Conservation (phyloP, 2,888 invertebrate genomes). For the Tromatobia lineatoria region DNA sequence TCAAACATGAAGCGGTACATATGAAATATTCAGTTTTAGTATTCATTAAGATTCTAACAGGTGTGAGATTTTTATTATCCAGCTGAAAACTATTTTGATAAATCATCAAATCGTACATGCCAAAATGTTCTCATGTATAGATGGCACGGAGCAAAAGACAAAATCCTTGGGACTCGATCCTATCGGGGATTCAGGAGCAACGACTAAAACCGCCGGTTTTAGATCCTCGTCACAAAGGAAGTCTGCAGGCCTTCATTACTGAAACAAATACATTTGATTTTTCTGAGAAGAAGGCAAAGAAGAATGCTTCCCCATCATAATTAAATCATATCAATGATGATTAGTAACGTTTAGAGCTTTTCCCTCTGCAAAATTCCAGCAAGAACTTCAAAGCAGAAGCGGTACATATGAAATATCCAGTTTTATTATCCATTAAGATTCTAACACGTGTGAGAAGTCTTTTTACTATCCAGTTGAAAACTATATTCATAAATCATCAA, state of each 20-base stretch:
- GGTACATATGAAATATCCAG: not conserved
- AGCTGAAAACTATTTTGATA: slow-evolving; percentile 51
- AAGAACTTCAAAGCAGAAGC: slow-evolving; percentile 15
- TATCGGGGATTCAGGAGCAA: slow-evolving; percentile 50
- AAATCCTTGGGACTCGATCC: slow-evolving; percentile 30
- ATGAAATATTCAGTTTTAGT: slow-evolving; percentile 6
- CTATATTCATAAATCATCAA: slow-evolving; percentile 62
- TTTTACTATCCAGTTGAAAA: slow-evolving; percentile 24
- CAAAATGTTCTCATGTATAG: slow-evolving; percentile 10
- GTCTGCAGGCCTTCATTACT: not conserved
- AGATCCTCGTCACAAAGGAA: slow-evolving; percentile 17
- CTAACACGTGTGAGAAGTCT: slow-evolving; percentile 44
- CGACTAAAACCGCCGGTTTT: slow-evolving; percentile 34
- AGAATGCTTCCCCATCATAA: not conserved
- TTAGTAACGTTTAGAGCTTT: slow-evolving; percentile 14
- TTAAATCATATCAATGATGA: slow-evolving; percentile 35
- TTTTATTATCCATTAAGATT: slow-evolving; percentile 32
- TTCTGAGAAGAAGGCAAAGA: slow-evolving; percentile 1
- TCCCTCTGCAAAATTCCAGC: slow-evolving; percentile 26
- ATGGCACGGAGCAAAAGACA: slow-evolving; percentile 13
- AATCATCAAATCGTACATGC: slow-evolving; percentile 55
- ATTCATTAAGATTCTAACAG: slow-evolving; percentile 24
- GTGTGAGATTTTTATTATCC: slow-evolving; percentile 40
- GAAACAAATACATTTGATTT: slow-evolving; percentile 20
- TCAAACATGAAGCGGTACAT: slow-evolving; percentile 2